phyloP scores from a whole-genome alignment of 1,140 invertebrate genomes.

The Parapsyche elsis region DNA sequence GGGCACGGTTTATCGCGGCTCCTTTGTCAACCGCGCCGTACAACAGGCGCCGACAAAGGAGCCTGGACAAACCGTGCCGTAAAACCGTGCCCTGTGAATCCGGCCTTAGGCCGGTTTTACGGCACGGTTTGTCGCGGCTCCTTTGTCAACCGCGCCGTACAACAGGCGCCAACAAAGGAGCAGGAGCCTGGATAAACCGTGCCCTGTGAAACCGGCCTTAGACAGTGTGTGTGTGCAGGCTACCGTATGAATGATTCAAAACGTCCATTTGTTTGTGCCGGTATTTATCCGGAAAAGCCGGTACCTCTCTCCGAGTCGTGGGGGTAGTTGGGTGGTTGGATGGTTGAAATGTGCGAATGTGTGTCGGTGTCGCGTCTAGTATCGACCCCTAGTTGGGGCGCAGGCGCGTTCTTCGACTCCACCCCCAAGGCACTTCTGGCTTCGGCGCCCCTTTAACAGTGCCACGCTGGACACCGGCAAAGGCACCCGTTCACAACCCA shows the following conservation, averaged over 20 bases:
- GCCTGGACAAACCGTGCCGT: no score
- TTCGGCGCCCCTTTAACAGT: conserved; percentile 38
- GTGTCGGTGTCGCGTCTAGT: conserved; percentile 49
- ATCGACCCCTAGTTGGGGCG: conserved; percentile 56
- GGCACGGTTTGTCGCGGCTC: no score
- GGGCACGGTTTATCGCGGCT: no score
- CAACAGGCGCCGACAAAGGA: no score
- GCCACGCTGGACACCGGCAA: conserved; percentile 58
- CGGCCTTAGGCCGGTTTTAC: no score
- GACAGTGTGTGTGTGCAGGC: background rate
- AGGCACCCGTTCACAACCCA: conserved; percentile 58
- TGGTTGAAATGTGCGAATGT: background rate
- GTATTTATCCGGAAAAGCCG: conserved; percentile 4
- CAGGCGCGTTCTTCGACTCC: conserved; percentile 49
- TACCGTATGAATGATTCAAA: conserved; percentile 11
- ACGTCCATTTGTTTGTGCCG: background rate
- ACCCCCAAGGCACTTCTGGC: conserved; percentile 21
- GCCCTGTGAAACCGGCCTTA: background rate
- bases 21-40: no score
- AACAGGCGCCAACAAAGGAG: no score
- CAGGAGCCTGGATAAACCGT: no score
- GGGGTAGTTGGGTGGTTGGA: background rate
- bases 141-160: no score
- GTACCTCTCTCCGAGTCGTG: background rate
- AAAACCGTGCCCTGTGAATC: no score